These are phyloP conservation scores for Lacanobia wlatinum DNA, from an alignment of 2,888 invertebrate species.

Conservation along the genomic window DNA sequence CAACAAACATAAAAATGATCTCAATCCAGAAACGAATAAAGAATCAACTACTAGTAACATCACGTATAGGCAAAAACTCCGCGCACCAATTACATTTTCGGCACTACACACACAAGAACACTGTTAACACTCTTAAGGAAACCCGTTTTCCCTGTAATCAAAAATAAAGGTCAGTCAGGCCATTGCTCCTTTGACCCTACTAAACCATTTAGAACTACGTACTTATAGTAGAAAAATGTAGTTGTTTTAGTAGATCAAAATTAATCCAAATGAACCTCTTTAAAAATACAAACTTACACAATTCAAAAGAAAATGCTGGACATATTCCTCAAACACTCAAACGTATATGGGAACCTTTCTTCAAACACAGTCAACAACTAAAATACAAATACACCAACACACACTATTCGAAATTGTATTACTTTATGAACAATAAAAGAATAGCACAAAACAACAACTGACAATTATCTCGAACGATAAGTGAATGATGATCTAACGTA, in stretches of 20 bases:
- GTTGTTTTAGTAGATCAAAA: neutral
- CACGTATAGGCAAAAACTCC: neutral
- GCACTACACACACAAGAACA: neutral
- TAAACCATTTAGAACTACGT: neutral
- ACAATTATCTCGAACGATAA: constrained; percentile 31
- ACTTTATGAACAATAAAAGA: neutral
- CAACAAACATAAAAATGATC: neutral
- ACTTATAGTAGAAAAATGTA: no score
- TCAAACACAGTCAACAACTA: neutral
- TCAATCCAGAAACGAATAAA: neutral
- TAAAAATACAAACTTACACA: neutral
- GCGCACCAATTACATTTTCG: neutral
- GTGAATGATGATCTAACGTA: constrained; percentile 31
- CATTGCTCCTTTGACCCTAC: constrained; percentile 1
- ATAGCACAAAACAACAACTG: constrained; percentile 14
- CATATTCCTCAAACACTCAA: neutral
- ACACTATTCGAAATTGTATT: constrained; percentile 4
- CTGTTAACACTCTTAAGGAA: constrained; percentile 2
- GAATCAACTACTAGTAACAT: neutral
- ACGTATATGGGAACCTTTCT: neutral
- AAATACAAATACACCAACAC: neutral
- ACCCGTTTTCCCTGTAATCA: neutral
- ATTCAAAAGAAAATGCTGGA: neutral
- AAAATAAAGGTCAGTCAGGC: constrained; percentile 8
- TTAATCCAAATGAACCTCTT: neutral